Base-by-base conservation (phyloP, 1,140 invertebrate species). In the Habropoda laboriosa region DNA sequence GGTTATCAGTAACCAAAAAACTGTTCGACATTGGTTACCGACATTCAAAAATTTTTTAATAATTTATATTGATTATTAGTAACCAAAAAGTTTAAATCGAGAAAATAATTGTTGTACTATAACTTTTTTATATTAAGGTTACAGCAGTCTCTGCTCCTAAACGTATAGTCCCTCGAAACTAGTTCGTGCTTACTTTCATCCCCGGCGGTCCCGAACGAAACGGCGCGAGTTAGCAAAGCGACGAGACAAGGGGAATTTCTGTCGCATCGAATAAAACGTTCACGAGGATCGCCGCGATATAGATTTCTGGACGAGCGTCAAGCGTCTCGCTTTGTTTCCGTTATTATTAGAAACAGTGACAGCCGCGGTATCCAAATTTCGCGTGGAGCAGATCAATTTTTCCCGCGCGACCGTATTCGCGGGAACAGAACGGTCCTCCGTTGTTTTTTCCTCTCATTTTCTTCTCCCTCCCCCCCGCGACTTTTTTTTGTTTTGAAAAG, bases 301-400 rank as follows among this genome's bases (percentile, higher is more conserved):
- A 38, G 72, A 4, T 57, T 80, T 45, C 51, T 64, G 72, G 71
- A 58, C 63, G 42, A 30, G n/a, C 47, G 16, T 75, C 78, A 77
- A 81, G 47, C 27, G 16, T 32, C 55, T 55, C 35, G 30, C 72
- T 67, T 76, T 74, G 78, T 80, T 80, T 75, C 45, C 21, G 78
- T 77, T 81, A 81, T 81, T 81, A 81, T 70, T 81, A 77, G 79
- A 77, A 61, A 30, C 45, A 27, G 38, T 74, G 71, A 64, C 58
- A 79, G 21, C 10, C 45, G n/a, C 38, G 24, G 60, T 67, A 72
- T 72, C 57, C 35, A 45, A 79, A 79, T 61, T 38, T 40, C 27
- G 27, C 32, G 76, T 4, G 27, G 47, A 40, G 42, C 24, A 16
- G 30, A 58, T 30, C 21, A 47, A 70, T 58, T 70, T 60, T 77